Percentiles rank a stretch among this genome's conserved stretches.
Conservation (phyloP, 2,113 vertebrate species). For the Paraplagusia blochii region DNA sequence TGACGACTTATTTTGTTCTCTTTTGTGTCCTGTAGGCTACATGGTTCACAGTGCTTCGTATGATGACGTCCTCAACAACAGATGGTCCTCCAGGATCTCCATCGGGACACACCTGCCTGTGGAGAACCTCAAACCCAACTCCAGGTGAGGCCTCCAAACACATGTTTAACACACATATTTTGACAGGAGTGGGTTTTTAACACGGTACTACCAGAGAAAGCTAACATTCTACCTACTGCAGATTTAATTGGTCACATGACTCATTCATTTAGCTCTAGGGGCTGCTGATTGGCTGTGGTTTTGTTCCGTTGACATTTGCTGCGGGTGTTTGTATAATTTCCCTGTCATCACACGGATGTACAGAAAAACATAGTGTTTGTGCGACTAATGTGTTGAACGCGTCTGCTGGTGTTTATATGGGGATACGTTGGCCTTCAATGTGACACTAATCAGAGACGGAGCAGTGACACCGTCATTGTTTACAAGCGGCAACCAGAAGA, state of each 20-base stretch:
- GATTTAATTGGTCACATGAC: conserved; percentile 10
- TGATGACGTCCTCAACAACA: conserved; percentile 92
- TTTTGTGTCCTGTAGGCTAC: conserved; percentile 78
- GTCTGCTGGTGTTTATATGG: conserved; percentile 11
- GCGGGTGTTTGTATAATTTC: conserved; percentile 12
- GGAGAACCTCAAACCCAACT: conserved; percentile 98
- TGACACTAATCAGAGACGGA: conserved; percentile 9
- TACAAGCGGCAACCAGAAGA: conserved; percentile 8
- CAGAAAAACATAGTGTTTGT: conserved; percentile 3
- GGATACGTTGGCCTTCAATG: not conserved
- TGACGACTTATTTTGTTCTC: conserved; percentile 1
- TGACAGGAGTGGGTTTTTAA: not conserved
- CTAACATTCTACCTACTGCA: conserved; percentile 13
- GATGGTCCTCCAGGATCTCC: conserved; percentile 85
- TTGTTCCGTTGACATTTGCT: conserved; percentile 20
- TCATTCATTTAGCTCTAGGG: not conserved
- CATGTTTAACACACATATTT: conserved; percentile 7
- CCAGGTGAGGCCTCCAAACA: conserved; percentile 77
- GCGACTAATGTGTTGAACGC: conserved; percentile 2
- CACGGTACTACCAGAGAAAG: not conserved
- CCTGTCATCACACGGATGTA: conserved; percentile 5
- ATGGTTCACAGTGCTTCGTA: conserved; percentile 95
- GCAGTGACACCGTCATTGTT: conserved; percentile 8
- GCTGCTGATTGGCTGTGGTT: conserved; percentile 13
- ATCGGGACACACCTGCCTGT: conserved; percentile 86